phyloP scores from a whole-genome alignment of 2,797 vertebrate species.

The Catharus ustulatus region DNA sequence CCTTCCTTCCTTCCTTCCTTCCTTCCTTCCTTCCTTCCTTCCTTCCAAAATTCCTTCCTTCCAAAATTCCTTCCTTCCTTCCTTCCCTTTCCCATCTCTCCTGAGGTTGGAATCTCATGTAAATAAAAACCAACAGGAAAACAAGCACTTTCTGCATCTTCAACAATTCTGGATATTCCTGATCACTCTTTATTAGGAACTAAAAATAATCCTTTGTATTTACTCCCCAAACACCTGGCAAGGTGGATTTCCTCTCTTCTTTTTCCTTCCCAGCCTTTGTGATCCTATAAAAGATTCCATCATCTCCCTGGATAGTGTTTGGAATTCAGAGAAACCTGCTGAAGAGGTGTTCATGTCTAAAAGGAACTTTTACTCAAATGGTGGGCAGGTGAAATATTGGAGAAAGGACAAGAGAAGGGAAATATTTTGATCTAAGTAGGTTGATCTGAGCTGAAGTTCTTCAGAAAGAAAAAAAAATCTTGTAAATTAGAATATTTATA shows the following conservation, averaged over 20 bases:
- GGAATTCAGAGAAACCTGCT: background rate
- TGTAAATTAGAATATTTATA: background rate
- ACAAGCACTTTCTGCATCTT: background rate
- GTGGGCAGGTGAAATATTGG: rapidly evolving
- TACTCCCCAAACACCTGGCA: background rate
- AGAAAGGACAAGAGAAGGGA: background rate
- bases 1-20: too few species aligned
- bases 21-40: too few species aligned
- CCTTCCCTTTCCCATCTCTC: background rate
- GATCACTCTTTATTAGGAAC: background rate
- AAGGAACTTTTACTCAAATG: background rate
- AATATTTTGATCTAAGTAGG: background rate
- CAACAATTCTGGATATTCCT: background rate
- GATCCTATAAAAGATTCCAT: background rate
- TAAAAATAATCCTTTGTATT: background rate
- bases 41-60: too few species aligned
- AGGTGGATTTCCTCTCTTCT: background rate
- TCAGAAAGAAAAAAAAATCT: background rate
- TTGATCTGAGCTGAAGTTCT: background rate
- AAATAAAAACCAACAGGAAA: background rate
- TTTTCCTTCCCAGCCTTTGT: background rate
- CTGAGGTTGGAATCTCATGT: background rate
- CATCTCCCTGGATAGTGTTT: background rate
- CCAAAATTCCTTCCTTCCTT: background rate
- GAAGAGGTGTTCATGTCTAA: background rate